Conservation (phyloP, 2,113 vertebrate genomes). For the Crotalus tigris region DNA sequence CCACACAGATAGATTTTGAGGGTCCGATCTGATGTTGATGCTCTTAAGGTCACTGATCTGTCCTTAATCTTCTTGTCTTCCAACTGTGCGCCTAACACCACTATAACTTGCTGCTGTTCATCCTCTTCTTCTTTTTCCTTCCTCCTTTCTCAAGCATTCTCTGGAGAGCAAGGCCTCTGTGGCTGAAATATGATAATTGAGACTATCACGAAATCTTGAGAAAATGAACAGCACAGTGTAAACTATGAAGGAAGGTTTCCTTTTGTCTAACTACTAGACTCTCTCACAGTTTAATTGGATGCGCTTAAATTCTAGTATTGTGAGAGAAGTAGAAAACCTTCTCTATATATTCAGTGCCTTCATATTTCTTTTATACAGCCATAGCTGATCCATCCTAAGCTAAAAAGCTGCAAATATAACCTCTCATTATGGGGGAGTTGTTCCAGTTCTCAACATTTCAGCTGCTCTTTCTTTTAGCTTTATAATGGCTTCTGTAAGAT, state of each 20-base stretch:
- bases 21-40: no score
- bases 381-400: background rate
- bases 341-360: background rate
- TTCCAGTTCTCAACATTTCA: background rate
- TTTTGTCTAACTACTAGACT: background rate
- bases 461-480: background rate
- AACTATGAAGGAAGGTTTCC: background rate
- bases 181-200: background rate
- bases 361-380: background rate
- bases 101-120: background rate
- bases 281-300: background rate
- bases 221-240: background rate
- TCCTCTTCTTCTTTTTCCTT: background rate
- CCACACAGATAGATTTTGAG: background rate
- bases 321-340: background rate
- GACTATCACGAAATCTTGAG: background rate
- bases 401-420: background rate
- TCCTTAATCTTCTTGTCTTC: background rate
- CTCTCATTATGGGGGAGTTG: background rate
- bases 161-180: background rate
- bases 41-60: background rate
- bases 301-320: background rate
- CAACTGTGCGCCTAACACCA: background rate
- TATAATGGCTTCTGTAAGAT: background rate
- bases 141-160: background rate